phyloP scores from a whole-genome alignment of 1,140 invertebrate species.

The Philotrypesis tridentata region DNA sequence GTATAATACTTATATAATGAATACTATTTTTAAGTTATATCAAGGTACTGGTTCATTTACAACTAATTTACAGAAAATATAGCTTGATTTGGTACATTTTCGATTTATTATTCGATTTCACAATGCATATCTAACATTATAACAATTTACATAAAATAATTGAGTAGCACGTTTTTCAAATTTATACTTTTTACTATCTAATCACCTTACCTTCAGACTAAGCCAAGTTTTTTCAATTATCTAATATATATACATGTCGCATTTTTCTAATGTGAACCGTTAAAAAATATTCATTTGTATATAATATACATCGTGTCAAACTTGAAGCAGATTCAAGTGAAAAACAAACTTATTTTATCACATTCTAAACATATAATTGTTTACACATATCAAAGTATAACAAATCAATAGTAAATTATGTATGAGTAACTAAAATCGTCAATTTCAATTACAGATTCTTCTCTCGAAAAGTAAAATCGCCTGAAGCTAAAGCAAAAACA shows the following conservation, averaged over 20 bases:
- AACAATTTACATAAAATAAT: not conserved
- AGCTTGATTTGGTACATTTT: not conserved
- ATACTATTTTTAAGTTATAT: too few relatives aligned
- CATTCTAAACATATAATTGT: not conserved
- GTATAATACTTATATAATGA: too few relatives aligned
- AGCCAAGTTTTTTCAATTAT: too few relatives aligned
- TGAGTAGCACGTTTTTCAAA: not conserved
- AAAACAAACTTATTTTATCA: not conserved
- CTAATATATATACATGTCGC: too few relatives aligned
- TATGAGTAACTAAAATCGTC: not conserved
- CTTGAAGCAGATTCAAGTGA: not conserved
- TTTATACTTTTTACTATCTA: not conserved
- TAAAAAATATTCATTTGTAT: not conserved
- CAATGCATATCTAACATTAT: not conserved
- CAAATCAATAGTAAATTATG: not conserved
- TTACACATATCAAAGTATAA: too few relatives aligned
- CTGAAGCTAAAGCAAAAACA: constrained; percentile 80
- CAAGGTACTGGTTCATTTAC: too few relatives aligned
- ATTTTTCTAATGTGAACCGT: not conserved
- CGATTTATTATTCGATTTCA: not conserved
- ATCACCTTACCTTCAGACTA: not conserved
- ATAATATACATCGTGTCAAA: not conserved
- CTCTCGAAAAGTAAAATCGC: constrained; percentile 82
- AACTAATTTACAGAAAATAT: not conserved
- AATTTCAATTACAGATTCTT: constrained; percentile 79